A percentile compares a stretch with the other conserved stretches of the same genome.
phyloP scores from a whole-genome alignment of 1,140 invertebrate species.

The Drosophila ercepeae region DNA sequence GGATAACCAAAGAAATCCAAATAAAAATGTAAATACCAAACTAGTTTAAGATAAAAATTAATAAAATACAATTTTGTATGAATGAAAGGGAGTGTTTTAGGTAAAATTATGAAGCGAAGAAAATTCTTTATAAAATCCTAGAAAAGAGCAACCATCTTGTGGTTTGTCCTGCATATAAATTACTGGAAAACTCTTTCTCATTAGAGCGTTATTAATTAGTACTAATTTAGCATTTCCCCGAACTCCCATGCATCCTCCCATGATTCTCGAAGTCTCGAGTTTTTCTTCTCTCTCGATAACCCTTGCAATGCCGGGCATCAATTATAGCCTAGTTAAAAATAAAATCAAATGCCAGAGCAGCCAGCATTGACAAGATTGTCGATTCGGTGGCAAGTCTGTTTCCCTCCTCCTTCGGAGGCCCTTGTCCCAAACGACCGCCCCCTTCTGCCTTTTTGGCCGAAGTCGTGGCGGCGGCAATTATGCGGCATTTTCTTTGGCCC shows the following conservation, averaged over 20 bases:
- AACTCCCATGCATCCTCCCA: slow-evolving; percentile 24
- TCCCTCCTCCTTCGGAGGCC: not conserved
- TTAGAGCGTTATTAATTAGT: slow-evolving; percentile 13
- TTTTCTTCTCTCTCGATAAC: slow-evolving; percentile 21
- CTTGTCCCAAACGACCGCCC: not conserved
- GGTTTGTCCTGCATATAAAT: not conserved
- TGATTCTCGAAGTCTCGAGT: too few species aligned
- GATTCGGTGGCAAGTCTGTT: slow-evolving; percentile 60
- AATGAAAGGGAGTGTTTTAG: not conserved
- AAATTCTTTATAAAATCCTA: too few species aligned
- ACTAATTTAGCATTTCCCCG: slow-evolving; percentile 11
- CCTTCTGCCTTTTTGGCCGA: slow-evolving; percentile 18
- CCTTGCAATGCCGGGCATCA: slow-evolving; percentile 52
- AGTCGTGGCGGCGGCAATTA: slow-evolving; percentile 70
- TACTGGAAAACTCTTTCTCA: not conserved
- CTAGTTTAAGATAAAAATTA: not conserved
- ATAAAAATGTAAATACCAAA: not conserved
- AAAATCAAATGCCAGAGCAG: slow-evolving; percentile 75
- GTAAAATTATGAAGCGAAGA: not conserved
- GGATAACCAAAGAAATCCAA: too few species aligned
- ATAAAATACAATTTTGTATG: not conserved
- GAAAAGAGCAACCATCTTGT: too few species aligned
- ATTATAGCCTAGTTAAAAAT: slow-evolving; percentile 75
- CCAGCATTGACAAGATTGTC: slow-evolving; percentile 78
- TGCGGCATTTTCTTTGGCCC: slow-evolving; percentile 76